phyloP scores from a whole-genome alignment of 2,113 vertebrate species.

The Heliornis fulica region DNA sequence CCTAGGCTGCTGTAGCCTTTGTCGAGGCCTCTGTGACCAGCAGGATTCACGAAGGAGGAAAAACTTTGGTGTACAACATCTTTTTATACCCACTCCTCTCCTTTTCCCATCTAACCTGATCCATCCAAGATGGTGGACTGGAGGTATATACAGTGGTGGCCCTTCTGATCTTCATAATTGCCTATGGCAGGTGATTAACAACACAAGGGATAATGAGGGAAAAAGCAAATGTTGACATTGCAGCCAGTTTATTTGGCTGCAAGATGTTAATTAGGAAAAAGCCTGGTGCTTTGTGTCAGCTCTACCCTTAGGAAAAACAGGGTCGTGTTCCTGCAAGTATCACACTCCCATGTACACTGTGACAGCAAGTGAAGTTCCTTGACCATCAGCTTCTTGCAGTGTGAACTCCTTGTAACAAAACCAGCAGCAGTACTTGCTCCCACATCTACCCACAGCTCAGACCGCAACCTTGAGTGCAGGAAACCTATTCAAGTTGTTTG shows the following conservation, averaged over 20 bases:
- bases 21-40: not conserved
- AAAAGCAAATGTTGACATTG: not conserved
- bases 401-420: not conserved
- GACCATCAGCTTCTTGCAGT: not conserved
- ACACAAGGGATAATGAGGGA: not conserved
- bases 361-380: not conserved
- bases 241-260: not conserved
- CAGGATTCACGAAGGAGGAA: not conserved
- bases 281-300: not conserved
- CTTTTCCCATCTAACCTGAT: not conserved
- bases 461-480: no score
- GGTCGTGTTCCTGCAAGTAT: not conserved
- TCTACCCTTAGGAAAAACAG: not conserved
- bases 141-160: not conserved
- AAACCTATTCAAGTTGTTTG: not conserved
- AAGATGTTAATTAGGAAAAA: not conserved
- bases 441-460: not conserved
- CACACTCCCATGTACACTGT: fast-evolving
- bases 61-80: not conserved
- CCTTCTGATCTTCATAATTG: not conserved
- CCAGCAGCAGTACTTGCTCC: not conserved
- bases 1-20: not conserved
- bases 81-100: not conserved
- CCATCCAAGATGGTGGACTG: not conserved
- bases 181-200: not conserved